Evolutionary conservation across 2,888 invertebrate species (phyloP), one percentile per base, ranked within the genome.

Genomic region (Hesperia comma): DNA sequence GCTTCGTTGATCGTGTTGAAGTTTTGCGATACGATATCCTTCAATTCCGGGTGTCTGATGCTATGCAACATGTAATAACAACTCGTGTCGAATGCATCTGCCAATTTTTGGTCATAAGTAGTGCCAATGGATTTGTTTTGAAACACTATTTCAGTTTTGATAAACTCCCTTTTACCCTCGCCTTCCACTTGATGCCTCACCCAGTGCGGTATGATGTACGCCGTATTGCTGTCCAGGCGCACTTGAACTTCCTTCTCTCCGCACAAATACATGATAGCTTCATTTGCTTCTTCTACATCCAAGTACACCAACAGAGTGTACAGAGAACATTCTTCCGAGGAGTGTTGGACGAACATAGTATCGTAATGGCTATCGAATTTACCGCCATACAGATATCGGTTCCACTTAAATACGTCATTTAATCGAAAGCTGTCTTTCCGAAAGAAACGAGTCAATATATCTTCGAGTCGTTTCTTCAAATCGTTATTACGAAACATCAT

Each of bases 311-410:
- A 49, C 10, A 49, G 10, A 8, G 49, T 49, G 12, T 49, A 49
- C 19, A 49, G 49, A 19, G 49, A 49, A 49, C 49, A 49, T 19
- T 49, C 49, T 19, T 49, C 49, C 4, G 49, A 49, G 12, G 49
- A 49, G 17, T 49, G 7, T 19, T 49, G 17, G 12, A 49, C 49
- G 19, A 51, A 51, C 21, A 51, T 51, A 5, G 51, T 51, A 21
- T 51, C 51, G 51, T 51, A 51, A 51, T 51, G 51, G 51, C 21
- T 21, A 14, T 51, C 14, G 21, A 51, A 51, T 51, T 51, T 51
- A 3, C 51, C 51, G 6, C 21, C 51, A 12, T 51, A 14, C 1
- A 21, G 19, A 21, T 51, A 51, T 51, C 51, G 51, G 14, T 51
- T 51, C 51, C 21, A 51, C 12, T 51, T 51, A 12, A 51, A 51